Conservation (phyloP, 1,140 invertebrate species). For the Apocrypta bakeri region DNA sequence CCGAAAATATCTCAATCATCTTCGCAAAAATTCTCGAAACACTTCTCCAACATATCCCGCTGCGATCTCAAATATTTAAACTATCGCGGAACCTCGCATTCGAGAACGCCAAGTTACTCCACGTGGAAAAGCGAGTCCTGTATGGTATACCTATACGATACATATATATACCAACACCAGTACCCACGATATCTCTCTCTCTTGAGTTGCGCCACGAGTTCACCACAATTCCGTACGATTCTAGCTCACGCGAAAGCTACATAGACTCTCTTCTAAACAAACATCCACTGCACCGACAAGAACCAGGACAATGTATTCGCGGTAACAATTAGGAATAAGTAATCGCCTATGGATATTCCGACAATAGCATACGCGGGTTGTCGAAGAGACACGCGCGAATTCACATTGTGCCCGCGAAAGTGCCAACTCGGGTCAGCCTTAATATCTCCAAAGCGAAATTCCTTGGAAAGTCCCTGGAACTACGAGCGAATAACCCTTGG, state of each 20-base stretch:
- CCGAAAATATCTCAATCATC: too few species aligned
- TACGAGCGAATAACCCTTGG: constrained; percentile 16
- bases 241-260: background rate
- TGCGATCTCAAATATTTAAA: constrained; percentile 37
- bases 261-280: constrained; percentile 5
- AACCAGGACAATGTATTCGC: constrained; percentile 48
- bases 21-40: background rate
- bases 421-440: constrained; percentile 50
- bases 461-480: constrained; percentile 49
- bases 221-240: constrained; percentile 18
- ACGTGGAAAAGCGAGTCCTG: constrained; percentile 19
- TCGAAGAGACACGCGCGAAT: background rate
- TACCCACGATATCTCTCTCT: background rate
- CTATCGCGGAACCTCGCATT: background rate
- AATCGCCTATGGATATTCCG: constrained; percentile 63
- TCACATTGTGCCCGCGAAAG: constrained; percentile 53
- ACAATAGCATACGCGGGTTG: constrained; percentile 58
- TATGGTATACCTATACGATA: background rate
- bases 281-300: background rate
- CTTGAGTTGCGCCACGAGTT: constrained; percentile 10
- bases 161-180: background rate
- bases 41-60: background rate
- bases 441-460: constrained; percentile 47
- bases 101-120: constrained; percentile 35
- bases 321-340: constrained; percentile 67